Evolutionary conservation across 2,888 invertebrate genomes (phyloP).

Genomic region (Caenorhabditis plicata): DNA sequence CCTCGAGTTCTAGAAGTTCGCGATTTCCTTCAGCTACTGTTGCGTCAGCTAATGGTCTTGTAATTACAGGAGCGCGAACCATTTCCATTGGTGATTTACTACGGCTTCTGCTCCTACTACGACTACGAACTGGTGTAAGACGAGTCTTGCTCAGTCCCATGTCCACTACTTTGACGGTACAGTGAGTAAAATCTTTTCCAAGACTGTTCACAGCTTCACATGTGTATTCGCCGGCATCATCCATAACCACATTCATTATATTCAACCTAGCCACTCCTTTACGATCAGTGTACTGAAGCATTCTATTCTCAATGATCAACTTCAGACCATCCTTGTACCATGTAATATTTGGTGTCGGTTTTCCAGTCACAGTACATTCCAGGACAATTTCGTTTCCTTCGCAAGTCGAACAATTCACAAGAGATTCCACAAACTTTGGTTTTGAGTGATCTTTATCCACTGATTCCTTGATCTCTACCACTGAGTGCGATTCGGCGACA

Average conservation of each 20-base stretch:
- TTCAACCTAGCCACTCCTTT: conserved; percentile 59
- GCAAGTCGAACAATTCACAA: conserved; percentile 54
- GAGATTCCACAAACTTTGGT: conserved; percentile 58
- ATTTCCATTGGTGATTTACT: conserved; percentile 32
- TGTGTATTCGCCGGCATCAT: conserved; percentile 63
- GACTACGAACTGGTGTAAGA: conserved; percentile 34
- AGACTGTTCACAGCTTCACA: conserved; percentile 59
- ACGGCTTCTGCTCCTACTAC: conserved; percentile 35
- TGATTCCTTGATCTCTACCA: conserved; percentile 43
- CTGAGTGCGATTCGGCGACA: conserved; percentile 33
- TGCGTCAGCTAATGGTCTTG: conserved; percentile 54
- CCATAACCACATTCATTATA: conserved; percentile 55
- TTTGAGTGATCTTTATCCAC: conserved; percentile 43
- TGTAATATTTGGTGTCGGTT: conserved; percentile 49
- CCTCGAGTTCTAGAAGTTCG: conserved; percentile 60
- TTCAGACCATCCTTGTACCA: conserved; percentile 64
- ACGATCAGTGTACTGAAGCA: conserved; percentile 62
- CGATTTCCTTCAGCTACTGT: conserved; percentile 61
- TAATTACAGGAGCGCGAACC: conserved; percentile 47
- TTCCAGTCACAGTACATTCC: conserved; percentile 54
- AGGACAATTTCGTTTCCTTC: conserved; percentile 58
- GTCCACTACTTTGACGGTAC: conserved; percentile 54
- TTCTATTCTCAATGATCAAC: conserved; percentile 58
- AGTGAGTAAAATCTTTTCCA: conserved; percentile 63
- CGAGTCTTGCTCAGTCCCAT: conserved; percentile 35